These are phyloP conservation scores for Formica selysi DNA, from an alignment of 1,140 invertebrate species.

Conservation along the genomic window DNA sequence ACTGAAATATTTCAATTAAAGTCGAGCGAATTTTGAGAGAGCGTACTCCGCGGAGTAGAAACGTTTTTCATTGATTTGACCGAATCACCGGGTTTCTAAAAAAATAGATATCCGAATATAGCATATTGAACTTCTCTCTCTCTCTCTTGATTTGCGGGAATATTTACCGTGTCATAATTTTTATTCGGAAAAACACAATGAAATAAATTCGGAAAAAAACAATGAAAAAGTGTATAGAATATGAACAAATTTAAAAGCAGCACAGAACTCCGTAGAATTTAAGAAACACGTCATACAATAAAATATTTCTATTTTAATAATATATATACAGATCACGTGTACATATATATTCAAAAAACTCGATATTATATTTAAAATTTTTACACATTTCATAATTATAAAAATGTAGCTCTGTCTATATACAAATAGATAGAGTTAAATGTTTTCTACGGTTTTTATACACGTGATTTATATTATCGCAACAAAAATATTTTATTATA, in stretches of 20 bases:
- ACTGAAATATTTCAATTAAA: conserved; percentile 64
- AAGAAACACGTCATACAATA: background rate
- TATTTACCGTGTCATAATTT: conserved; percentile 27
- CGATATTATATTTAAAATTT: background rate
- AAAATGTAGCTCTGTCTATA: background rate
- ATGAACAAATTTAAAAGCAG: no score
- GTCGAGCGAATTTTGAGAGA: conserved; percentile 39
- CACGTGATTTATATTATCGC: background rate
- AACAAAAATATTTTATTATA: background rate
- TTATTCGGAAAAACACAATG: background rate
- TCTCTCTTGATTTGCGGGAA: background rate
- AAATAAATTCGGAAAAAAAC: background rate
- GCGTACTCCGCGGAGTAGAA: conserved; percentile 20
- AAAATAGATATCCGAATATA: background rate
- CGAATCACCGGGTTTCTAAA: conserved; percentile 30
- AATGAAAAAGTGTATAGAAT: background rate
- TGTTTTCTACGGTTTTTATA: background rate
- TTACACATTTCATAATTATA: conserved; percentile 4
- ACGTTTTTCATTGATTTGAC: conserved; percentile 26
- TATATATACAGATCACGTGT: background rate
- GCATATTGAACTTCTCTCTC: background rate
- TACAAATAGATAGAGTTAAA: background rate
- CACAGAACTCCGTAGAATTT: background rate
- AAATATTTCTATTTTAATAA: background rate
- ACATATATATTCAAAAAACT: background rate